These are phyloP conservation scores for Oryzias javanicus DNA, from an alignment of 2,113 vertebrate species.

Conservation along the genomic window DNA sequence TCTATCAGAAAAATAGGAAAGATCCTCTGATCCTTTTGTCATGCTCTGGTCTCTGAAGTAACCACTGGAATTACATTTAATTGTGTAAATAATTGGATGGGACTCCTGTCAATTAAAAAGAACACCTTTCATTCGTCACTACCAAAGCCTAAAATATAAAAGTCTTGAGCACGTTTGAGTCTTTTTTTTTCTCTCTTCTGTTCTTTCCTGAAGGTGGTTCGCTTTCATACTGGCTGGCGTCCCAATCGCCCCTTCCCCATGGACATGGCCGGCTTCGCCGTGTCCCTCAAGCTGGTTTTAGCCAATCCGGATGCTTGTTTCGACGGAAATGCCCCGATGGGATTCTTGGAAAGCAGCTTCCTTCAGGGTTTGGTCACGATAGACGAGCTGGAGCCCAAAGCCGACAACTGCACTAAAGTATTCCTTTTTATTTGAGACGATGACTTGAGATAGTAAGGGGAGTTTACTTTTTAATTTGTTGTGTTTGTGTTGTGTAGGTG, in stretches of 20 bases:
- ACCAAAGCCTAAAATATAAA: too few species aligned
- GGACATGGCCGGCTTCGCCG: constrained; percentile 90
- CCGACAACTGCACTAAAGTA: constrained; percentile 87
- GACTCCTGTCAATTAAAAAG: too few species aligned
- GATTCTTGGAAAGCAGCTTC: constrained; percentile 89
- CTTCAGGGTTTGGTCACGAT: constrained; percentile 83
- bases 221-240: constrained; percentile 90
- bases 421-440: neutral
- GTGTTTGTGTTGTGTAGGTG: constrained; percentile 70
- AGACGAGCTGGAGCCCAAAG: constrained; percentile 88
- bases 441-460: neutral
- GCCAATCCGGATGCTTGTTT: constrained; percentile 81
- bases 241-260: constrained; percentile 87
- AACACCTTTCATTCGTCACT: too few species aligned
- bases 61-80: too few species aligned
- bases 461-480: neutral
- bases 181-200: neutral
- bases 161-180: neutral
- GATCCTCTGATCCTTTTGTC: too few species aligned
- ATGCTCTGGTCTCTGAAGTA: too few species aligned
- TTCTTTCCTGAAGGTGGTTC: constrained; percentile 64
- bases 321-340: constrained; percentile 83
- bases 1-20: too few species aligned
- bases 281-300: constrained; percentile 82
- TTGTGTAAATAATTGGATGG: too few species aligned